A percentile compares a stretch with the other conserved stretches of the same genome.
These are phyloP conservation scores for Drosophila nr. perissopoda DNA, from an alignment of 2,888 invertebrate genomes.

Conservation along the genomic window DNA sequence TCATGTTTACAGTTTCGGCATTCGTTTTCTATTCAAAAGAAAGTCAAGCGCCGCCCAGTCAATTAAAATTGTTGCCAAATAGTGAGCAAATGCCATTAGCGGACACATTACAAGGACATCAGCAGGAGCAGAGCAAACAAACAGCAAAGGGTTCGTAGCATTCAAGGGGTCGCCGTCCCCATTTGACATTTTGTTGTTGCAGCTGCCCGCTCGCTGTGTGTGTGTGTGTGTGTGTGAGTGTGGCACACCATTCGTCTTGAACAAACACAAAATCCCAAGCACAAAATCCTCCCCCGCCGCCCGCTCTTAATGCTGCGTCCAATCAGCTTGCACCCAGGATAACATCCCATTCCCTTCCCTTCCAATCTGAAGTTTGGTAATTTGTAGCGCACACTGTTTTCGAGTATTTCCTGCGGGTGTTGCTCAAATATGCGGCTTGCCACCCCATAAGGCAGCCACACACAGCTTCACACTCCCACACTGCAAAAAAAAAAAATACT, in stretches of 20 bases:
- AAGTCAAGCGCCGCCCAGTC: slow-evolving; percentile 74
- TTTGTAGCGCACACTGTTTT: slow-evolving; percentile 66
- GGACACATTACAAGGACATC: slow-evolving; percentile 84
- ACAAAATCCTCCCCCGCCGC: slow-evolving; percentile 26
- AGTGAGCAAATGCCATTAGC: slow-evolving; percentile 82
- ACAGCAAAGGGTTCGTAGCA: slow-evolving; percentile 26
- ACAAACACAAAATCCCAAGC: slow-evolving; percentile 59
- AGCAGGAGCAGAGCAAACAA: slow-evolving; percentile 61
- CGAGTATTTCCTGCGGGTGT: slow-evolving; percentile 78
- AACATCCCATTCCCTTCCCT: slow-evolving; percentile 27
- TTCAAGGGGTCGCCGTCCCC: background rate
- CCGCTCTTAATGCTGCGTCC: slow-evolving; percentile 43
- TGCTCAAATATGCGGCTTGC: slow-evolving; percentile 67
- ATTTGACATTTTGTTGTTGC: slow-evolving; percentile 38
- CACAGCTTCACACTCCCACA: slow-evolving; percentile 51
- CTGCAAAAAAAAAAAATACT: background rate
- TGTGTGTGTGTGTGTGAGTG: background rate
- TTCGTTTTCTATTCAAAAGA: slow-evolving; percentile 16
- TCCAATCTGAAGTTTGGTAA: slow-evolving; percentile 53
- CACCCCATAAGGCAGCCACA: slow-evolving; percentile 20
- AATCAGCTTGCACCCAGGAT: slow-evolving; percentile 66
- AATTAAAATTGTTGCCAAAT: slow-evolving; percentile 77
- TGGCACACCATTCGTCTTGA: slow-evolving; percentile 58
- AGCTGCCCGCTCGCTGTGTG: slow-evolving; percentile 65
- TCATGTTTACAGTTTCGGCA: background rate